Evolutionary conservation across 92 coral and sea anemone species (phyloP), one percentile per base, ranked within the genome.

Genomic region (Ricordea florida): DNA sequence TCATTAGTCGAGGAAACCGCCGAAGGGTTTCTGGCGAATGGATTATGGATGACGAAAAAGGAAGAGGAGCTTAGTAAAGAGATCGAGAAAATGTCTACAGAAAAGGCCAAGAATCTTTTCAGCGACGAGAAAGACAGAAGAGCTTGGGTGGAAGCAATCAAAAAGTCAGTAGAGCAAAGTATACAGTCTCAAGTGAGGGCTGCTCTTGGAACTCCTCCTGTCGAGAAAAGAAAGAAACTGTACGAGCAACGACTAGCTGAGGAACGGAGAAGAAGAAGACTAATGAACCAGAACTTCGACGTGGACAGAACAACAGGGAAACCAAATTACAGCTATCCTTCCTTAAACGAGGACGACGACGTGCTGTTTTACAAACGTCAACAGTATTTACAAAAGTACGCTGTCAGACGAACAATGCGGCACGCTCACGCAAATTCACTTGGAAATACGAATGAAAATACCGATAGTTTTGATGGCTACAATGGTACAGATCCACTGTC

Each of bases 141-240:
- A 59, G 69, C 78, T 25, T 94, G 98, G 98, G 80, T 91, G 21
- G 85, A 62, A 4, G 93, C 93, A 18, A 82, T 94, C 0, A 82
- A 85, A 49, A 82, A 65, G 37, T 94, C 98, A 1, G 98, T 94
- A n/a, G 98, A 94, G 42, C 85, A 74, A 10, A 92, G 73, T 55
- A 92, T 94, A 62, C 97, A 94, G 35, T 66, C 80, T 16, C 89
- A 89, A 74, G 98, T 94, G 1, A 72, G 98, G 23, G 93, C 91
- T 2, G 93, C 79, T 6, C 41, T 94, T 2, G 98, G 98, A 5
- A 81, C 98, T 1, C 98, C 98, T 17, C 97, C 97, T 6, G 76
- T 78, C 17, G 91, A 81, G 26, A 89, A 87, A 37, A 76, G 87
- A 24, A 83, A 87, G 65, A 85, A 87, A 66, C 75, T 70, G 17